Percentiles rank a stretch among this genome's conserved stretches.
Conservation (phyloP, 2,113 vertebrate genomes). For the Trachemys scripta region DNA sequence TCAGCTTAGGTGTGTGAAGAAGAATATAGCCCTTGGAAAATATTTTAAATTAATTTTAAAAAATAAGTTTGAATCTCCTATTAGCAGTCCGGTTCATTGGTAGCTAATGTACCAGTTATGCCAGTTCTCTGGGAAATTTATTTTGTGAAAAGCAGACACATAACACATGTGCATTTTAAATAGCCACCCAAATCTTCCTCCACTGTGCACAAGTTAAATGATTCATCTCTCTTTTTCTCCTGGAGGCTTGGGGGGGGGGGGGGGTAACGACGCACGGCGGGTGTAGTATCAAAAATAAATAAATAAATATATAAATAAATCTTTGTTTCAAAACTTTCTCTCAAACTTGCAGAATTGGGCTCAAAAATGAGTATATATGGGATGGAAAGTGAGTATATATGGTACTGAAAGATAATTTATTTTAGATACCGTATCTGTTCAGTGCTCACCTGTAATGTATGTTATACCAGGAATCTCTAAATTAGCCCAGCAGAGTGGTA, state of each 20-base stretch:
- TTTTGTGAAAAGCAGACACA: background rate
- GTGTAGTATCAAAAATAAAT: too few relatives aligned
- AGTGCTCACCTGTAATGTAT: background rate
- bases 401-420: background rate
- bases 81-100: background rate
- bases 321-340: background rate
- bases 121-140: background rate
- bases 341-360: background rate
- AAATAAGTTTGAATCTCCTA: background rate
- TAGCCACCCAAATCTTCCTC: background rate
- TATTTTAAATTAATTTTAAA: background rate
- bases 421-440: background rate
- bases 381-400: too few relatives aligned
- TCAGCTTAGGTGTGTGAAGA: background rate
- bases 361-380: background rate
- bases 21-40: background rate
- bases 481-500: background rate
- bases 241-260: too few relatives aligned
- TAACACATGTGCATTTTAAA: background rate
- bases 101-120: conserved; percentile 1
- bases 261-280: too few relatives aligned
- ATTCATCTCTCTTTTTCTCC: background rate
- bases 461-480: background rate
- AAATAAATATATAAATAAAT: background rate
- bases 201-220: background rate